Evolutionary conservation across 2,888 invertebrate species (phyloP), one percentile per base, ranked within the genome.

Genomic region (Drosophila meridiana): DNA sequence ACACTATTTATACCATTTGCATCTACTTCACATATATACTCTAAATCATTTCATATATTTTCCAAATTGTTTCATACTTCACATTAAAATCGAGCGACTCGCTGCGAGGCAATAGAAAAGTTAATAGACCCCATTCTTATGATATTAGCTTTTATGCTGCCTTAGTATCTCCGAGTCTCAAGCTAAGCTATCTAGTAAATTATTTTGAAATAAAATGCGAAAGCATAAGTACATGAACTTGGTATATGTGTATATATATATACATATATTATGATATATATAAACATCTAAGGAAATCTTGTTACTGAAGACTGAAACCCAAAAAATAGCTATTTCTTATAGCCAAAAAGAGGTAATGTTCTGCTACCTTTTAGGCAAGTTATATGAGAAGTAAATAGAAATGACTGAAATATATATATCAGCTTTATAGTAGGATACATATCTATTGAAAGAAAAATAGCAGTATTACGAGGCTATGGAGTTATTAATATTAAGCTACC

Each of bases 111-210:
- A 26, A 62, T 68, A 34, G 60, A 52, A 57, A 66, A 42, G 40
- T 62, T 59, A 40, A 67, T 64, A 63, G 57, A 55, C 69, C 69
- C 47, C 63, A 64, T 69, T 38, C 52, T 45, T 26, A 61, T 38
- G 38, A 32, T 26, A 52, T 42, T 36, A 36, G 42, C 26, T 56
- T 53, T 64, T 50, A 70, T 59, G 40, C n/a, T 45, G 30, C 30
- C 14, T 26, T 20, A 2, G n/a, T 28, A 34, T 45, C 42, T 20
- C 40, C 9, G n/a, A 56, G 34, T 52, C 38, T 14, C 40, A 38
- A 57, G 38, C 26, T 52, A 66, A 66, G 58, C 53, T 42, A 55
- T 47, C 32, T 38, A 42, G 56, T 42, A 53, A 58, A 52, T 38
- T 40, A 61, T 61, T 42, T 26, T 11, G 3, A 34, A 11, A 42